A percentile compares a stretch with the other conserved stretches of the same genome.
Evolutionary conservation across 2,113 vertebrate genomes (phyloP).

Genomic region (Okapia johnstoni): DNA sequence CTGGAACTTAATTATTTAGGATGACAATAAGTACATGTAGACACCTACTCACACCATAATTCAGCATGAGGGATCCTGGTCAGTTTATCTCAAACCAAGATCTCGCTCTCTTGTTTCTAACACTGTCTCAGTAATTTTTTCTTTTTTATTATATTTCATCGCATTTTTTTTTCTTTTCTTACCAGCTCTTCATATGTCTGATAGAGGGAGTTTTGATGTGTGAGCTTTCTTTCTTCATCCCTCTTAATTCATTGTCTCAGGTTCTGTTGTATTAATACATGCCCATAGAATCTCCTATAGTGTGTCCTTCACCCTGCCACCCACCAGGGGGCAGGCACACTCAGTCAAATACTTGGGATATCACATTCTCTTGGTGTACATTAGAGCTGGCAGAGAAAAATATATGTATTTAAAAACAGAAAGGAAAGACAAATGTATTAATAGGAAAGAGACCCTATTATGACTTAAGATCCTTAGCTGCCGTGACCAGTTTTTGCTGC

Average conservation of each 20-base stretch:
- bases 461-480: background rate
- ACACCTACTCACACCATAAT: background rate
- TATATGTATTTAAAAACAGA: background rate
- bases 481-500: background rate
- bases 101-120: background rate
- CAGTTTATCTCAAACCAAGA: background rate
- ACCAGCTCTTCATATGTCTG: background rate
- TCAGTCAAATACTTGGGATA: background rate
- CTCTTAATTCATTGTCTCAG: background rate
- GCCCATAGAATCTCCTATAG: background rate
- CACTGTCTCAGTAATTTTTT: background rate
- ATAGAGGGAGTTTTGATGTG: background rate
- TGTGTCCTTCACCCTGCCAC: background rate
- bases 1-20: background rate
- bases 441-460: background rate
- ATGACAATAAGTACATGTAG: background rate
- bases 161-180: background rate
- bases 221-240: background rate
- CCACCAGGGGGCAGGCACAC: slow-evolving; percentile 61
- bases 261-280: background rate
- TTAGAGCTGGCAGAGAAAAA: background rate
- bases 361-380: accelerated
- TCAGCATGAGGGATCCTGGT: background rate
- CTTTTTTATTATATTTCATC: background rate
- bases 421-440: background rate